phyloP scores from a whole-genome alignment of 1,140 invertebrate species.

The Aphaenogaster ashmeadi region DNA sequence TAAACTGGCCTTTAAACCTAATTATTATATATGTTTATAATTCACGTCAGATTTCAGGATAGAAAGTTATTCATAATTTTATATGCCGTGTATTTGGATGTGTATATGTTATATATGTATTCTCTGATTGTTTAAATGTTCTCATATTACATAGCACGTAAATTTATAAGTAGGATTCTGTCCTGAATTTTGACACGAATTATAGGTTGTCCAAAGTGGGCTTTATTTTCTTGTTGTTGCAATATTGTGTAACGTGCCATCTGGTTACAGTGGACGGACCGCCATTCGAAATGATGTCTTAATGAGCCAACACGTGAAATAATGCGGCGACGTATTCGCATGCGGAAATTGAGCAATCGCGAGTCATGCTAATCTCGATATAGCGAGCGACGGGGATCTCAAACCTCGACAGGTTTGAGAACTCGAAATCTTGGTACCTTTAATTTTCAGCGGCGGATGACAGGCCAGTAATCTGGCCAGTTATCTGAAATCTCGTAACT shows the following conservation, averaged over 20 bases:
- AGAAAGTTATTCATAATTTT: neutral
- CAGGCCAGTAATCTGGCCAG: neutral
- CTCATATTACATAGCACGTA: neutral
- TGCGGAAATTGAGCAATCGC: conserved; percentile 3
- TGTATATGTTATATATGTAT: neutral
- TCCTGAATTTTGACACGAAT: neutral
- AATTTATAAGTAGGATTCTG: neutral
- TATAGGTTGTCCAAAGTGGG: neutral
- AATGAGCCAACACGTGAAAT: conserved; percentile 32
- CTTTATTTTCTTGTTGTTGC: neutral
- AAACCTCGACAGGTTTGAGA: neutral
- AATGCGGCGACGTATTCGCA: conserved; percentile 20
- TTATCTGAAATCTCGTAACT: conserved; percentile 7
- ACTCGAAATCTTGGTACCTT: neutral
- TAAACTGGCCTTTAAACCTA: too few relatives aligned
- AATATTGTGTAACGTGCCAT: conserved; percentile 23
- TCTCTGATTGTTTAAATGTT: neutral
- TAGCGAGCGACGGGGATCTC: neutral
- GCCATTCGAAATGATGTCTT: conserved; percentile 1
- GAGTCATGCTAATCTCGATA: conserved; percentile 42
- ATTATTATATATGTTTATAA: neutral
- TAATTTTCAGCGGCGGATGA: conserved; percentile 1
- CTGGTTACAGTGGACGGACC: neutral
- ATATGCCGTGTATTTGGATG: neutral
- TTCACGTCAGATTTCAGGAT: neutral